A percentile compares a stretch with the other conserved stretches of the same genome.
phyloP scores from a whole-genome alignment of 2,797 vertebrate species.

The Lagocephalus sceleratus region DNA sequence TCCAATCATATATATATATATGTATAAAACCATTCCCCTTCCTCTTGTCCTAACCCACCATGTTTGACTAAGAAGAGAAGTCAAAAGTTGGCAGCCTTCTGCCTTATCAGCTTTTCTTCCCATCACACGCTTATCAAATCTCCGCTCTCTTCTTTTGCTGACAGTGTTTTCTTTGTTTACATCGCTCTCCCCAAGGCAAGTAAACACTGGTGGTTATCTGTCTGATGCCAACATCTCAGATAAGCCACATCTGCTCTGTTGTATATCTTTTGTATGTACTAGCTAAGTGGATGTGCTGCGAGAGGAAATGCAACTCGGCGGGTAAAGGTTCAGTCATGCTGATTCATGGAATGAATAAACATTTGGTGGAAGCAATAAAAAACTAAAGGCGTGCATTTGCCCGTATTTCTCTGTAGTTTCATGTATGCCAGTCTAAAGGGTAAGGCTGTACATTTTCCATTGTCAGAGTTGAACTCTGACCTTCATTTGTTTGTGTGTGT shows the following conservation, averaged over 20 bases:
- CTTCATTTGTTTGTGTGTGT: conserved; percentile 3
- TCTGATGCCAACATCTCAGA: conserved; percentile 43
- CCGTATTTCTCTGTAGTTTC: conserved; percentile 2
- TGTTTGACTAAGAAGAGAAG: conserved; percentile 41
- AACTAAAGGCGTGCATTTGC: neutral
- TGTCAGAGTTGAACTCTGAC: conserved; percentile 27
- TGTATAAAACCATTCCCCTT: conserved; percentile 14
- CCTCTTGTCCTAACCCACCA: conserved; percentile 24
- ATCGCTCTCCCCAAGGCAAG: conserved; percentile 51
- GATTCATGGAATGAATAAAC: neutral
- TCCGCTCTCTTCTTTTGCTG: conserved; percentile 39
- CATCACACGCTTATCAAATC: conserved; percentile 56
- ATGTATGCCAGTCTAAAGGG: conserved; percentile 17
- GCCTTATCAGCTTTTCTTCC: conserved; percentile 52
- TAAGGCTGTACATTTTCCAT: conserved; percentile 31
- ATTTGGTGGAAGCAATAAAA: neutral
- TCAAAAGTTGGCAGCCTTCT: conserved; percentile 35
- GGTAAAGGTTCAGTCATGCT: conserved; percentile 6
- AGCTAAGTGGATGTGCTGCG: conserved; percentile 5
- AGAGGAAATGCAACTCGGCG: conserved; percentile 1
- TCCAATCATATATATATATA: conserved; percentile 51
- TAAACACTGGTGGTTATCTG: conserved; percentile 54
- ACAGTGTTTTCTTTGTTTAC: conserved; percentile 42
- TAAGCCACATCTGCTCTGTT: conserved; percentile 47
- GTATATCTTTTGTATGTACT: conserved; percentile 23